Percentiles rank a stretch among this genome's conserved stretches.
These are phyloP conservation scores for human (Homo sapiens) DNA, from an alignment of 2,113 vertebrate species.

Conservation along the genomic window GRCh38 chr7:102635501-102636000, in stretches of 20 bases:
- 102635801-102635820: neutral
- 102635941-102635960: no score
- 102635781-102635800: no score
- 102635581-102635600: neutral
- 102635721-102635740: neutral
- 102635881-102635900: no score
- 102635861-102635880: neutral
- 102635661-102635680: neutral
- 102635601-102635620: neutral
- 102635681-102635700: neutral
- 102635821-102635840: fast-evolving
- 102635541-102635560: neutral
- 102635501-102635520: neutral
- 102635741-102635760: neutral
- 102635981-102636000: no score
- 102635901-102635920: no score
- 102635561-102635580: neutral
- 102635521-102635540: neutral
- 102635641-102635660: neutral
- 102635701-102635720: neutral
- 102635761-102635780: neutral
- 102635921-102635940: no score
- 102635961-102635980: no score
- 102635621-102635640: neutral
- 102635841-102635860: neutral